phyloP scores from a whole-genome alignment of 35 echinoderm and acorn worm species.

The Ophioderma brevispina region DNA sequence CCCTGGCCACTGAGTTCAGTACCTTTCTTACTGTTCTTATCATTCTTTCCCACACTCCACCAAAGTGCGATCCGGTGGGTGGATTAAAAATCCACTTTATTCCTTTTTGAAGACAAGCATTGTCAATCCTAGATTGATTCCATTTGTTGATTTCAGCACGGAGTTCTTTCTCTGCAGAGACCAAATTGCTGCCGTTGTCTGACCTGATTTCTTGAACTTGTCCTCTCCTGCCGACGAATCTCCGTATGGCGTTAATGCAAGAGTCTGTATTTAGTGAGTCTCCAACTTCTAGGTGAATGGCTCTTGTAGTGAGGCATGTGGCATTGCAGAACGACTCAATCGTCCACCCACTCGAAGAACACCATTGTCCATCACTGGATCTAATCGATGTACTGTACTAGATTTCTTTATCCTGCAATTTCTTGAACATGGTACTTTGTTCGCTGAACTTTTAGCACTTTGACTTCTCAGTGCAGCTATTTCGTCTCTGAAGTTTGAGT shows the following conservation, averaged over 20 bases:
- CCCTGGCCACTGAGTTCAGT: not conserved
- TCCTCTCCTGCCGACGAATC: constrained; percentile 56
- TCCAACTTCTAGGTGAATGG: constrained; percentile 64
- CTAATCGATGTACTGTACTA: constrained; percentile 3
- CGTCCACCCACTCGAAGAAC: constrained; percentile 56
- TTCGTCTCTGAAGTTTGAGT: not conserved
- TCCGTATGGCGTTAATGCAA: constrained; percentile 44
- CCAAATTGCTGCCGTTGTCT: too few species aligned
- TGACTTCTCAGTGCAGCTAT: not conserved
- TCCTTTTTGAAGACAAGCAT: constrained; percentile 9
- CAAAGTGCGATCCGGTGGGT: constrained; percentile 41
- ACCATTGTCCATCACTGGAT: constrained; percentile 37
- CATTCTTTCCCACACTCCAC: constrained; percentile 47
- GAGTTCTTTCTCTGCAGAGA: too few species aligned
- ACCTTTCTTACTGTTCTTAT: constrained; percentile 43
- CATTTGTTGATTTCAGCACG: too few species aligned
- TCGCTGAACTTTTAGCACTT: not conserved
- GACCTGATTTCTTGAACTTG: constrained; percentile 32
- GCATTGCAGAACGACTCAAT: not conserved
- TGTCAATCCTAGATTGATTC: constrained; percentile 6
- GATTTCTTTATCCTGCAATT: not conserved
- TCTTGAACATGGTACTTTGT: not conserved
- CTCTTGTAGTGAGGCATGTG: constrained; percentile 46
- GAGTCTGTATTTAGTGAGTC: constrained; percentile 52
- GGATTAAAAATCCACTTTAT: constrained; percentile 54